Base-by-base conservation (phyloP, 2,888 invertebrate species). In the Bhutanitis thaidina region DNA sequence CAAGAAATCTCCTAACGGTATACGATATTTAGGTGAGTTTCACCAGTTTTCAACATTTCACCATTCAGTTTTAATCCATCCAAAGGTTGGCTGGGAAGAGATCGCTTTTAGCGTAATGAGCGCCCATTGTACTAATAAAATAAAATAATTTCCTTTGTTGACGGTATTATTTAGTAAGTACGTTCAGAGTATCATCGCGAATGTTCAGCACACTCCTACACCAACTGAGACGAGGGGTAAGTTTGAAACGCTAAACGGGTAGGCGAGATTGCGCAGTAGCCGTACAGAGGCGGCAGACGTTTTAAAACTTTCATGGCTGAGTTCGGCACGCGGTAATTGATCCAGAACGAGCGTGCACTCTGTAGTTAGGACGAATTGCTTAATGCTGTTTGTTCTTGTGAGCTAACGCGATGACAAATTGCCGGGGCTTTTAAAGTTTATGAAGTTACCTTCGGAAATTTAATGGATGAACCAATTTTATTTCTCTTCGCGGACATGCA, bases 391-490 rank as follows among this genome's bases (percentile, higher is more conserved):
- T 54, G 53, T 55, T 46, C 38, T 45, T 12, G 36, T 48, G 30
- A 48, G 29, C n/a, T 14, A 32, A 5, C 16, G n/a, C 47, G 50
- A 51, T 59, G 60, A 56, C 58, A 59, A 51, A 59, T 54, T 58
- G 52, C 43, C 43, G 14, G 43, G 34, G 50, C 9, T 30, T 30
- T 30, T 10, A 30, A 30, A 7, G 5, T 34, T 34, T 13, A 12
- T 53, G 4, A 14, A 10, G 5, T 10, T n/a, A 25, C 8, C 7
- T 60, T 58, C 59, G 54, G 55, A 54, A 54, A 52, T 58, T 27
- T 5, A 27, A 3, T 53, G 47, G 56, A 56, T 52, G n/a, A 58
- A 44, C 39, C 2, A 20, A 20, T 20, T 20, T 55, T 30, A 51
- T 47, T 52, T 53, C 36, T 45, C 3, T 37, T 20, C 10, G 15